Base-by-base conservation (phyloP, 2,113 vertebrate species). In the Brevimyrus niger region DNA sequence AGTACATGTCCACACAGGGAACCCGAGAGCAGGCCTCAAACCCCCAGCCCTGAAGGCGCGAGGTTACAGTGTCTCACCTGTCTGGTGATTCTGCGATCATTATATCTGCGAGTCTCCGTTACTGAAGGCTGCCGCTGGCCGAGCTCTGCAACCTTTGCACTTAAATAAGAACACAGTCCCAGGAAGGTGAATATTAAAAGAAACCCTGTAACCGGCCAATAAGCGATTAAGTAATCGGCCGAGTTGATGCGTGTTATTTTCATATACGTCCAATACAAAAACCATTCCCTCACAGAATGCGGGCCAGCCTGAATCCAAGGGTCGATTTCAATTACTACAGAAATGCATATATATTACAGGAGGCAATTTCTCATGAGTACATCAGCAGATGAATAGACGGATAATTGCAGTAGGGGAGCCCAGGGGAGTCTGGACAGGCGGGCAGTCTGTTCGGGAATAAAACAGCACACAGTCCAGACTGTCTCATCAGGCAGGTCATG, bases 391-490 rank as follows among this genome's bases (percentile, higher is more conserved):
- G 88, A 84, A 84, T 61, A 61, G 51, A 84, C 7, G 6, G 88
- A 85, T 89, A 89, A 89, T 89, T 89, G 80, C 80, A 61, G 51
- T 15, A 53, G n/a, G n/a, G 53, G 44, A 61, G 80, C 88, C 80
- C 51, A 35, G 80, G 50, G 76, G 69, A 89, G 88, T 82, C 73
- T 89, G 73, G 48, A 42, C 51, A 84, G 80, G 42, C 42, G 6
- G 31, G 51, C 88, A 84, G 88, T 47, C 51, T 85, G 80, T 61
- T 61, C 38, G 15, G 27, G 31, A 44, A 85, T 55, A 35, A 82
- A 83, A 83, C 50, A 10, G 50, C 73, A 55, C 88, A 53, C 73
- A 42, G 73, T 89, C 73, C 88, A 82, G 46, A 42, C 88, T 83
- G 73, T 31, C 73, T 31, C 76, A 15, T 84, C 88, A 55, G 38